phyloP scores from a whole-genome alignment of 2,113 vertebrate species.

The Gopherus flavomarginatus region DNA sequence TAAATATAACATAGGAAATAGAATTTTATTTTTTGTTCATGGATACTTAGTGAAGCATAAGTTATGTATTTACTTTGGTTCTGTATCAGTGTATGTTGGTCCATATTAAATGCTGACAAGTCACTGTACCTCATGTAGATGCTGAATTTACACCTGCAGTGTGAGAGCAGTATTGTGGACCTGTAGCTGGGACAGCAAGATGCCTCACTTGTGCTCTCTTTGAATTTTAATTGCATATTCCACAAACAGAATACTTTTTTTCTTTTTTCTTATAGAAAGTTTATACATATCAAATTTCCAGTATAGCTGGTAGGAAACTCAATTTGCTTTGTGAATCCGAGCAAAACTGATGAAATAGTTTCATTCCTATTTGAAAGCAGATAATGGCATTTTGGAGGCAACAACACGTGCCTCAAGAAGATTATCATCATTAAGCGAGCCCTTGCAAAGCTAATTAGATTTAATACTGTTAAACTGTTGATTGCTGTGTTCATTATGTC shows the following conservation, averaged over 20 bases:
- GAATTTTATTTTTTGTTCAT: slow-evolving; percentile 97
- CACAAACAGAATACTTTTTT: slow-evolving; percentile 54
- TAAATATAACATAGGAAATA: slow-evolving; percentile 99
- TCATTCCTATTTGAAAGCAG: slow-evolving; percentile 27
- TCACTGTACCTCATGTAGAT: slow-evolving; percentile 92
- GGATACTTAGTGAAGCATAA: slow-evolving; percentile 93
- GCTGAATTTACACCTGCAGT: slow-evolving; percentile 83
- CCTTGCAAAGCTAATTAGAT: slow-evolving; percentile 43
- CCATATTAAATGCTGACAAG: slow-evolving; percentile 89
- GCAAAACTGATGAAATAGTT: slow-evolving; percentile 40
- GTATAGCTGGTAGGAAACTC: slow-evolving; percentile 52
- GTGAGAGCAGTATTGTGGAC: slow-evolving; percentile 78
- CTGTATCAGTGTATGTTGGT: slow-evolving; percentile 85
- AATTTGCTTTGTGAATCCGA: slow-evolving; percentile 56
- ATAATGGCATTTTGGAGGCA: slow-evolving; percentile 39
- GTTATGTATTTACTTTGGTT: slow-evolving; percentile 93
- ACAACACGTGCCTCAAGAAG: slow-evolving; percentile 20
- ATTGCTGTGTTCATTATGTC: slow-evolving; percentile 31
- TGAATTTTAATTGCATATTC: slow-evolving; percentile 49
- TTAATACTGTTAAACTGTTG: slow-evolving; percentile 7
- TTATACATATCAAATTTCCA: slow-evolving; percentile 46
- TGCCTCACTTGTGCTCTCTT: slow-evolving; percentile 73
- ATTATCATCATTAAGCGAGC: slow-evolving; percentile 21
- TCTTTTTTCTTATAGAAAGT: slow-evolving; percentile 39
- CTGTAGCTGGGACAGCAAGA: slow-evolving; percentile 75